Evolutionary conservation across 2,113 vertebrate genomes (phyloP), one percentile per base, ranked within the genome.

Genomic region (Megaleporinus macrocephalus): DNA sequence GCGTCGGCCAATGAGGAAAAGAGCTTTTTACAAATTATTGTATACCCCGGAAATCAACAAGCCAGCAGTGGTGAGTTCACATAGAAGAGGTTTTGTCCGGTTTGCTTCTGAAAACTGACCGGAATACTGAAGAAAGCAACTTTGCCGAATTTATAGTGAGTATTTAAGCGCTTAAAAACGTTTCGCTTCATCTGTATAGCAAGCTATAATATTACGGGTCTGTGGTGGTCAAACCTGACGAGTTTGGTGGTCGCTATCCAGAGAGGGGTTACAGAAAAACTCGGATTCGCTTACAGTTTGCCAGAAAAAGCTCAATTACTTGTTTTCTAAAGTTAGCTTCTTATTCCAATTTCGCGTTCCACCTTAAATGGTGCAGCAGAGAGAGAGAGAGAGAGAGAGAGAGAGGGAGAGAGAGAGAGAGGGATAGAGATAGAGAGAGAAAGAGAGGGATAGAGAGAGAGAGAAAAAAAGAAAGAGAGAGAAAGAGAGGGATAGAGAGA

Each of bases 11-110:
- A 93, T 94, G 10, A 65, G n/a, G 78, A 83, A 44, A 57, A 65
- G 87, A 83, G 90, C 90, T 91, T 93, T 90, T 91, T 95, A 92
- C 91, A 93, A 95, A 95, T 85, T 73, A 75, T 55, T 30, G 49
- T 26, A 13, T 79, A 75, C 82, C 41, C 90, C 89, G 92, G 93
- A 94, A 93, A 89, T 91, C 89, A 62, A 79, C 83, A 83, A 30
- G n/a, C 27, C n/a, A 5, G 6, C 7, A 18, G 65, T 12, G 44
- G 29, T 18, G 69, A 27, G 11, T 47, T 49, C 3, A 51, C 3
- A 51, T 3, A 51, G 6, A 27, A 16, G 22, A 4, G 26, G 1
- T 80, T 11, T 27, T 68, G 29, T 27, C 18, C 14, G 12, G 18
- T 26, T 18, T 1, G 4, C 24, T 55, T 6, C 57, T 24, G 57